These are phyloP conservation scores for Cassiopea andromeda DNA, from an alignment of 30 jellyfish, hydroid and myxozoan species.

Conservation along the genomic window DNA sequence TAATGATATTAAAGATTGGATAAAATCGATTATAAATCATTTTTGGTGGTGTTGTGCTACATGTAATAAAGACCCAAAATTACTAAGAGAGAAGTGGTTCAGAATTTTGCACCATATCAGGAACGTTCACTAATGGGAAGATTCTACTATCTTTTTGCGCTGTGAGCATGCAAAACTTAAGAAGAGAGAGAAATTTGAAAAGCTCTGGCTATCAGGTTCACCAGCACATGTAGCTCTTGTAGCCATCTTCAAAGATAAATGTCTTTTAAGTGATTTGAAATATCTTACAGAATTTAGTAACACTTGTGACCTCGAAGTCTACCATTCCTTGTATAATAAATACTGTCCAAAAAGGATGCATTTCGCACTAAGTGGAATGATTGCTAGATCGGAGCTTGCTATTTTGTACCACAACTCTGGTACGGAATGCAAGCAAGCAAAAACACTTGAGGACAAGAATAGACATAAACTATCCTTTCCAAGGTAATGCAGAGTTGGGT, in stretches of 20 bases:
- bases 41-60: constrained; percentile 77
- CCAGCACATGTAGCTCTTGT: constrained; percentile 30
- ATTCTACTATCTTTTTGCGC: background rate
- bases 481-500: constrained; percentile 35
- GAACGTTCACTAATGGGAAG: constrained; percentile 39
- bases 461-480: constrained; percentile 25
- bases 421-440: constrained; percentile 19
- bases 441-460: constrained; percentile 28
- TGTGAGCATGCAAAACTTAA: constrained; percentile 25
- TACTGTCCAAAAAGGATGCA: constrained; percentile 46
- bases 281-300: constrained; percentile 29
- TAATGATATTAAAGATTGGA: constrained; percentile 49
- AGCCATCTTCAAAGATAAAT: constrained; percentile 33
- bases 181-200: constrained; percentile 16
- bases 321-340: constrained; percentile 44
- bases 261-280: constrained; percentile 23
- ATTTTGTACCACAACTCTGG: constrained; percentile 39
- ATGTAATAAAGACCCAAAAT: constrained; percentile 26
- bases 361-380: constrained; percentile 40
- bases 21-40: constrained; percentile 38
- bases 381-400: constrained; percentile 59
- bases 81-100: constrained; percentile 56
- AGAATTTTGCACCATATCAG: constrained; percentile 40
- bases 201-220: constrained; percentile 10
- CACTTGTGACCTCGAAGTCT: constrained; percentile 47